Evolutionary conservation across 2,797 vertebrate species (phyloP).

Genomic region (Eremophila alpestris): DNA sequence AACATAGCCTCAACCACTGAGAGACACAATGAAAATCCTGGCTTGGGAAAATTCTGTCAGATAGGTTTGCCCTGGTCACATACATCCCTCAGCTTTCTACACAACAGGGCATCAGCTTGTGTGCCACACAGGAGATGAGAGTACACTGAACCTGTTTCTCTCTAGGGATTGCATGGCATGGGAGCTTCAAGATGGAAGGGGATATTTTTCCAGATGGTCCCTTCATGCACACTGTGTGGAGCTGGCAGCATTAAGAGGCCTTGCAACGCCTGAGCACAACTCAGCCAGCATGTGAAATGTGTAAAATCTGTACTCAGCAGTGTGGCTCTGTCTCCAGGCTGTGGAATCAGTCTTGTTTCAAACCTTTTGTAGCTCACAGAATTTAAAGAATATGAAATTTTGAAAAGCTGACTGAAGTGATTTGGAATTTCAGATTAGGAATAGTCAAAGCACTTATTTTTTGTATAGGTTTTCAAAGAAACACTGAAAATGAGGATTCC

Average conservation of each 20-base stretch:
- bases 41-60: background rate
- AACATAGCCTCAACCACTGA: background rate
- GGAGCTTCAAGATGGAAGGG: background rate
- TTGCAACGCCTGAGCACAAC: background rate
- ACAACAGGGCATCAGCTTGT: fast-evolving
- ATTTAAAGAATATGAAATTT: background rate
- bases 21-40: background rate
- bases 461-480: background rate
- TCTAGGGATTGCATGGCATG: background rate
- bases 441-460: background rate
- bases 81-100: background rate
- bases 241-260: background rate
- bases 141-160: background rate
- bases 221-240: background rate
- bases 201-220: slow-evolving; percentile 34
- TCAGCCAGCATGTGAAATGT: background rate
- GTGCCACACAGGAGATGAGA: fast-evolving
- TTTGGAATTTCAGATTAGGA: background rate
- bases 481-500: background rate
- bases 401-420: background rate
- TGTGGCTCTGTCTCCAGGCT: background rate
- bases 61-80: background rate
- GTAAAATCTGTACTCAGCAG: background rate
- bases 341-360: background rate
- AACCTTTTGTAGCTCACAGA: background rate